Percentiles rank a stretch among this genome's conserved stretches.
Evolutionary conservation across 1,140 invertebrate genomes (phyloP).

Genomic region (Cyclargus thomasi): DNA sequence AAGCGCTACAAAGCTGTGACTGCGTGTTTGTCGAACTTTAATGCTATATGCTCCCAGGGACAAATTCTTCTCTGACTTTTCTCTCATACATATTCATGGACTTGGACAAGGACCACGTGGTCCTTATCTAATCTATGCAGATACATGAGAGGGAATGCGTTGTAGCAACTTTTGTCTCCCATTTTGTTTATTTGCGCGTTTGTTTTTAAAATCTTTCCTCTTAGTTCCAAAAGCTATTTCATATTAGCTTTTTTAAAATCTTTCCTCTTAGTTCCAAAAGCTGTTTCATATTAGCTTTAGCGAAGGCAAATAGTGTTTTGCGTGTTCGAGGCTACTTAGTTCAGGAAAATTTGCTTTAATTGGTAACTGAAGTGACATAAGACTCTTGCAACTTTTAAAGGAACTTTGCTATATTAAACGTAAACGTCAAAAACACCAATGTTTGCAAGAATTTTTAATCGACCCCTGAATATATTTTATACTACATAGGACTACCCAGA

Average conservation of each 20-base stretch:
- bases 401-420: not conserved
- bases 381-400: not conserved
- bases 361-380: not conserved
- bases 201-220: not conserved
- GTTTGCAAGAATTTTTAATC: not conserved
- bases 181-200: not conserved
- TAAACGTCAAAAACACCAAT: not conserved
- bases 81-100: not conserved
- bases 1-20: not conserved
- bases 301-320: not conserved
- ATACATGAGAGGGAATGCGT: not conserved
- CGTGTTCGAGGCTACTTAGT: not conserved
- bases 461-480: not conserved
- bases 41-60: not conserved
- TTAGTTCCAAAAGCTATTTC: not conserved
- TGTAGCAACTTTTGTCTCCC: not conserved
- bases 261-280: not conserved
- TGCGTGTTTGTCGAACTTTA: not conserved
- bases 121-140: not conserved
- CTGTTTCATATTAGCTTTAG: not conserved
- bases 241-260: not conserved
- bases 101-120: no score
- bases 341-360: not conserved
- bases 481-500: not conserved
- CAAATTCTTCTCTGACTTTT: not conserved